A percentile compares a stretch with the other conserved stretches of the same genome.
phyloP scores from a whole-genome alignment of 2,113 vertebrate genomes.

The Aptenodytes patagonicus region DNA sequence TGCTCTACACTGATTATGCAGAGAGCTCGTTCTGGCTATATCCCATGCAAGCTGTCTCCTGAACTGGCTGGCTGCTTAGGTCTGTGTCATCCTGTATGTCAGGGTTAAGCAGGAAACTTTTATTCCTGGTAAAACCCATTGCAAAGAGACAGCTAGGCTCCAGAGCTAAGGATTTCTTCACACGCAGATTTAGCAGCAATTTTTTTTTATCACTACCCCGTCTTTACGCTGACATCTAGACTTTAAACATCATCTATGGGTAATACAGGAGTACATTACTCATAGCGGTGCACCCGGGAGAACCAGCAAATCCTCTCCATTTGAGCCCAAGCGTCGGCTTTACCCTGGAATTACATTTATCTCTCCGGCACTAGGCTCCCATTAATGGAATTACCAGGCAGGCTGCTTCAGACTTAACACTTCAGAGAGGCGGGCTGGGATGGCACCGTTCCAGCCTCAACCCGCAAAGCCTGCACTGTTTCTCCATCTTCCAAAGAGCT shows the following conservation, averaged over 20 bases:
- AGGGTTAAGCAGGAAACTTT: neutral
- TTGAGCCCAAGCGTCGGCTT: neutral
- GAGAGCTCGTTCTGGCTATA: neutral
- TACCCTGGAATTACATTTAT: constrained; percentile 14
- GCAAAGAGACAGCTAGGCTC: neutral
- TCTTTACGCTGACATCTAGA: neutral
- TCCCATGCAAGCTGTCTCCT: neutral
- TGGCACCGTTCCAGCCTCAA: constrained; percentile 18
- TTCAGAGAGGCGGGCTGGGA: neutral
- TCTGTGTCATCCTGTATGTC: neutral
- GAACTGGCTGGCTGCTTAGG: neutral
- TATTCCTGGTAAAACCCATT: neutral
- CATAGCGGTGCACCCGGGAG: neutral
- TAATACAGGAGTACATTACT: neutral
- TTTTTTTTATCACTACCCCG: neutral
- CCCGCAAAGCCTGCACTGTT: neutral
- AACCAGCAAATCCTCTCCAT: neutral
- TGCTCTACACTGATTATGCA: neutral
- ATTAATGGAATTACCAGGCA: constrained; percentile 53
- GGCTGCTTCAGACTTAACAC: constrained; percentile 32
- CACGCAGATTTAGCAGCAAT: neutral
- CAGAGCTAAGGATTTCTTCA: neutral
- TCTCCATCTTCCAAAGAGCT: neutral
- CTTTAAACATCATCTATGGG: neutral
- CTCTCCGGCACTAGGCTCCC: neutral